These are phyloP conservation scores for Himantopus leucocephalus DNA, from an alignment of 2,113 vertebrate species.

Conservation along the genomic window DNA sequence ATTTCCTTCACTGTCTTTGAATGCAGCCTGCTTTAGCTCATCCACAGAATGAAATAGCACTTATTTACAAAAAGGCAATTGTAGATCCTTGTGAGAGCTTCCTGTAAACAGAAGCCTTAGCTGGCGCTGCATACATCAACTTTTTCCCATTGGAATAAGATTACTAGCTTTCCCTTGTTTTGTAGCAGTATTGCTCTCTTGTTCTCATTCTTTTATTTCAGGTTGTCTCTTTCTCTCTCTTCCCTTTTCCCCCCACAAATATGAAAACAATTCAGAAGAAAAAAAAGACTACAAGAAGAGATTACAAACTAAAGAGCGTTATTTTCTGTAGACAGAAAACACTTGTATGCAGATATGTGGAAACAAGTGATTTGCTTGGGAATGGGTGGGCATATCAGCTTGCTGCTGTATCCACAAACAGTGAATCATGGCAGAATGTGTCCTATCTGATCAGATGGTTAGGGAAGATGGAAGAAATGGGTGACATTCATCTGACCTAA, in stretches of 20 bases:
- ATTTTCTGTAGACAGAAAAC: neutral
- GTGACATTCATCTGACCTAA: neutral
- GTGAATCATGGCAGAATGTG: neutral
- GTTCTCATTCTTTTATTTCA: neutral
- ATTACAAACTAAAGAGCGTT: neutral
- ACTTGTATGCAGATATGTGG: neutral
- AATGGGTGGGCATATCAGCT: neutral
- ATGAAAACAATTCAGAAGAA: neutral
- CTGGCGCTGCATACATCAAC: rapidly evolving
- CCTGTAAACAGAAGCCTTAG: neutral
- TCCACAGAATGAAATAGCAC: neutral
- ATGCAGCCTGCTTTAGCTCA: neutral
- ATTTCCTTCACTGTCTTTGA: neutral
- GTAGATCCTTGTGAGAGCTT: neutral
- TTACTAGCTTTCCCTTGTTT: neutral
- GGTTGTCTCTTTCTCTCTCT: neutral
- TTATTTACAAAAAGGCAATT: neutral
- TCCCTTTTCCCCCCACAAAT: neutral
- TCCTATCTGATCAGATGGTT: neutral
- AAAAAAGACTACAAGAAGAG: neutral
- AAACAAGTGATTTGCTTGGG: neutral
- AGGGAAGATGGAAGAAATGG: neutral
- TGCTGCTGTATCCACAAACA: neutral
- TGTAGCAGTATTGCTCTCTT: neutral
- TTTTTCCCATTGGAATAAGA: neutral